A percentile compares a stretch with the other conserved stretches of the same genome.
Evolutionary conservation across 2,113 vertebrate genomes (phyloP).

Genomic region (Eptesicus fuscus): DNA sequence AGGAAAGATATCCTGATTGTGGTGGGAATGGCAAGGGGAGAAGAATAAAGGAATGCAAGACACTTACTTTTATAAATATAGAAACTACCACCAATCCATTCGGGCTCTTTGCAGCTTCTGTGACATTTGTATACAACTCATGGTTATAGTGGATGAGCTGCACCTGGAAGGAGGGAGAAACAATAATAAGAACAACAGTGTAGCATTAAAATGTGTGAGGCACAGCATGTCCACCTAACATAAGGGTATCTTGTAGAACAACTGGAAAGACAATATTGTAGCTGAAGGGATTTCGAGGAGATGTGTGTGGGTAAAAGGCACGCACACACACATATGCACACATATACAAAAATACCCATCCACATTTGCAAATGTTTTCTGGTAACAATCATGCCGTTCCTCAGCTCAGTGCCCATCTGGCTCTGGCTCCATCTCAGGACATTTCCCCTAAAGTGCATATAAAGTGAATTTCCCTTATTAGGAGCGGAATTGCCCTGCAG

Average conservation of each 20-base stretch:
- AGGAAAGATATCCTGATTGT: not conserved
- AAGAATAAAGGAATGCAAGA: not conserved
- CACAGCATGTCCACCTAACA: too few species aligned
- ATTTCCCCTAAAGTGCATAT: constrained; percentile 30
- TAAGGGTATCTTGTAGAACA: not conserved
- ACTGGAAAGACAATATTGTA: not conserved
- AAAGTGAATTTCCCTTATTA: constrained; percentile 59
- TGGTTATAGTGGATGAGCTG: constrained; percentile 99
- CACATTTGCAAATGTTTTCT: constrained; percentile 53
- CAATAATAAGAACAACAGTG: constrained; percentile 22
- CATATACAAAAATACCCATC: not conserved
- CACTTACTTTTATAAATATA: constrained; percentile 99
- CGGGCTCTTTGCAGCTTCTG: constrained; percentile 98
- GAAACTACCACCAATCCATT: constrained; percentile 98
- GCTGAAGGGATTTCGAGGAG: constrained; percentile 11
- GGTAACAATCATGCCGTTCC: constrained; percentile 47
- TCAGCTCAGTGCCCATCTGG: constrained; percentile 70
- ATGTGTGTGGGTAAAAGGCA: not conserved
- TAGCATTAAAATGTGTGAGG: not conserved
- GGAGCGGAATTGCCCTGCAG: not conserved
- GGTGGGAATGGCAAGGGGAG: not conserved
- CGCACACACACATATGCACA: not conserved
- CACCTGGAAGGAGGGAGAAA: constrained; percentile 83
- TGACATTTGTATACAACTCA: constrained; percentile 96
- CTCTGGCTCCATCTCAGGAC: constrained; percentile 43